phyloP scores from a whole-genome alignment of 2,888 invertebrate species.

The Patella depressa region DNA sequence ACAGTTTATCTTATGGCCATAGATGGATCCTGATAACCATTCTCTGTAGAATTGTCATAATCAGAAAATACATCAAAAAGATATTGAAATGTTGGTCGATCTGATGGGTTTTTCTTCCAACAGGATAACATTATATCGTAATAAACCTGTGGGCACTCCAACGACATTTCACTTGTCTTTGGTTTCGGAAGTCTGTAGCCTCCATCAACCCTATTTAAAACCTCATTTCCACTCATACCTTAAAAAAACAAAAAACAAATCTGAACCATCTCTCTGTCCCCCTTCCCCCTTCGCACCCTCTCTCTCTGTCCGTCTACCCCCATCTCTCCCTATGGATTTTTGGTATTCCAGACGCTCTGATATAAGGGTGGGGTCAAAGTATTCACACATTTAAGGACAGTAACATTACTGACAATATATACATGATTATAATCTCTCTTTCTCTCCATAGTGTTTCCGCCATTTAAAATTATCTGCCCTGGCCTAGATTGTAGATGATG shows the following conservation, averaged over 20 bases:
- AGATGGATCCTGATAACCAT: not conserved
- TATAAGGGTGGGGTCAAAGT: not conserved
- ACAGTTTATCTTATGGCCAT: too few relatives aligned
- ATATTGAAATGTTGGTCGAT: conserved; percentile 16
- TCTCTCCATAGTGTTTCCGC: conserved; percentile 14
- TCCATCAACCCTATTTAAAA: not conserved
- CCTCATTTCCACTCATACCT: conserved; percentile 12
- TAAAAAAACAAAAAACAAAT: not conserved
- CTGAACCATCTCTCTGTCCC: not conserved
- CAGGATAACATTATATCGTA: conserved; percentile 14
- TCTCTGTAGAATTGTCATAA: not conserved
- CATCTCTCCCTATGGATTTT: too few relatives aligned
- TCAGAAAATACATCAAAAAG: conserved; percentile 4
- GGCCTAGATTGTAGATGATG: too few relatives aligned
- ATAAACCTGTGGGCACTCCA: not conserved
- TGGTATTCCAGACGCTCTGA: too few relatives aligned
- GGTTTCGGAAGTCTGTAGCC: conserved; percentile 15
- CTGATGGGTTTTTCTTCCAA: conserved; percentile 7
- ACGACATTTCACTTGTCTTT: not conserved
- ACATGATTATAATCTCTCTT: not conserved
- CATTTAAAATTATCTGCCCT: too few relatives aligned
- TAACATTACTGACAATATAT: not conserved
- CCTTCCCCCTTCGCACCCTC: not conserved
- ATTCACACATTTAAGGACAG: not conserved
- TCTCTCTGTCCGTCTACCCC: not conserved